Percentiles rank a stretch among this genome's conserved stretches.
Evolutionary conservation across 2,797 vertebrate species (phyloP).

Genomic region (Hirundo rustica): DNA sequence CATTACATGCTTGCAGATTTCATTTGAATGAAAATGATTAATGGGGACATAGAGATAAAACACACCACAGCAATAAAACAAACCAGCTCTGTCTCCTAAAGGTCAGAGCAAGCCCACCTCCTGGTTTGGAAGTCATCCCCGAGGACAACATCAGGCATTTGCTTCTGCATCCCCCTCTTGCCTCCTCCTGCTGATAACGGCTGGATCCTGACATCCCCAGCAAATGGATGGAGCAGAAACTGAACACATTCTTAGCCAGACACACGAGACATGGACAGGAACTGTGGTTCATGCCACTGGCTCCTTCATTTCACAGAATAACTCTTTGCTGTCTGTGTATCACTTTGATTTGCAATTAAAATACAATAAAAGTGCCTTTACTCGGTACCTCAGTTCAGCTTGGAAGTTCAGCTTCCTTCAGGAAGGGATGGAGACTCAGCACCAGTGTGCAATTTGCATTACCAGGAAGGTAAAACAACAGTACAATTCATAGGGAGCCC

Average conservation of each 20-base stretch:
- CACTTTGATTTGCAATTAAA: neutral
- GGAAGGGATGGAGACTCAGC: neutral
- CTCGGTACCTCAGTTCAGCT: neutral
- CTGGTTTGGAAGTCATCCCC: neutral
- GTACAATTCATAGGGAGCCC: neutral
- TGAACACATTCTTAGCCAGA: neutral
- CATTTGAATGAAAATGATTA: constrained; percentile 53
- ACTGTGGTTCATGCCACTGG: neutral
- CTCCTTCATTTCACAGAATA: neutral
- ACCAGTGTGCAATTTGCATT: neutral
- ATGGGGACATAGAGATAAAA: constrained; percentile 31
- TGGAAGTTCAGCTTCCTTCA: neutral
- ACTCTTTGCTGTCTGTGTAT: neutral
- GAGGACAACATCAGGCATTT: neutral
- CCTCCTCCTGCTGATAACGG: neutral
- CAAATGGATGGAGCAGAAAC: neutral
- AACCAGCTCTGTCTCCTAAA: constrained; percentile 35
- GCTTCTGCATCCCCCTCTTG: neutral
- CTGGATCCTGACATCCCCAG: neutral
- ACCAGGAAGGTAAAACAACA: neutral
- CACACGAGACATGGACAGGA: neutral
- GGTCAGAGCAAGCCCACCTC: constrained; percentile 4
- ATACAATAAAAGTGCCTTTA: neutral
- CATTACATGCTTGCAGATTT: neutral
- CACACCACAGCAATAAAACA: neutral